phyloP scores from a whole-genome alignment of 2,113 vertebrate genomes.

The Amblyopsis rosae region DNA sequence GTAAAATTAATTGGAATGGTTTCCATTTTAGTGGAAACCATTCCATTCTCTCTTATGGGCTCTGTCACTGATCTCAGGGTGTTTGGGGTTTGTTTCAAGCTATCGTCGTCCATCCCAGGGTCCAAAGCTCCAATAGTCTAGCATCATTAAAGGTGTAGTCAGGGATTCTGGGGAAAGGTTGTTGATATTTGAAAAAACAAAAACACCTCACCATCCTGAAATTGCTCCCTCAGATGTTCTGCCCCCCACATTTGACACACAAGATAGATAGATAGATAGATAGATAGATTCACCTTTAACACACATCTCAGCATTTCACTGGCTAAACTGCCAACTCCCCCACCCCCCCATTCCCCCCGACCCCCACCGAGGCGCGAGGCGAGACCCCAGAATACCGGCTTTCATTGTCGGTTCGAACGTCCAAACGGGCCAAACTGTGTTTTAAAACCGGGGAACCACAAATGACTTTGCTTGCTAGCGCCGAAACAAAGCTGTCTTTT shows the following conservation, averaged over 20 bases:
- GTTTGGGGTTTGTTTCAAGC: conserved; percentile 22
- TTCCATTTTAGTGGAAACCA: conserved; percentile 7
- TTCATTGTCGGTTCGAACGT: conserved; percentile 54
- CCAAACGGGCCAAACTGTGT: conserved; percentile 29
- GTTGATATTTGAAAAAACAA: too few relatives aligned
- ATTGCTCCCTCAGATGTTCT: too few relatives aligned
- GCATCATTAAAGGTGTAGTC: too few relatives aligned
- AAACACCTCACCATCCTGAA: too few relatives aligned
- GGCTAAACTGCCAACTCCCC: too few relatives aligned
- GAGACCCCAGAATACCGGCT: conserved; percentile 44
- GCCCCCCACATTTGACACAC: too few relatives aligned
- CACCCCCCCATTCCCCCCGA: too few relatives aligned
- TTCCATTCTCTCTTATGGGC: conserved; percentile 3
- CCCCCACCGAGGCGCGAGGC: background rate
- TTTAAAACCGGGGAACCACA: conserved; percentile 62
- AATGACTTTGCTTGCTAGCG: conserved; percentile 64
- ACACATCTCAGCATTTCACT: conserved; percentile 2
- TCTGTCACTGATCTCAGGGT: conserved; percentile 20
- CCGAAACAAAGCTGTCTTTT: conserved; percentile 81
- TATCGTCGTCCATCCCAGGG: conserved; percentile 12
- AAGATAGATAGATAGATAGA: too few relatives aligned
- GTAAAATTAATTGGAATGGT: conserved; percentile 4
- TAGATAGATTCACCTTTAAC: too few relatives aligned
- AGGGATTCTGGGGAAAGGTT: too few relatives aligned
- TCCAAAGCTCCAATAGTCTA: conserved; percentile 9